Base-by-base conservation (phyloP, 1,140 invertebrate species). In the Leucophenga varia region DNA sequence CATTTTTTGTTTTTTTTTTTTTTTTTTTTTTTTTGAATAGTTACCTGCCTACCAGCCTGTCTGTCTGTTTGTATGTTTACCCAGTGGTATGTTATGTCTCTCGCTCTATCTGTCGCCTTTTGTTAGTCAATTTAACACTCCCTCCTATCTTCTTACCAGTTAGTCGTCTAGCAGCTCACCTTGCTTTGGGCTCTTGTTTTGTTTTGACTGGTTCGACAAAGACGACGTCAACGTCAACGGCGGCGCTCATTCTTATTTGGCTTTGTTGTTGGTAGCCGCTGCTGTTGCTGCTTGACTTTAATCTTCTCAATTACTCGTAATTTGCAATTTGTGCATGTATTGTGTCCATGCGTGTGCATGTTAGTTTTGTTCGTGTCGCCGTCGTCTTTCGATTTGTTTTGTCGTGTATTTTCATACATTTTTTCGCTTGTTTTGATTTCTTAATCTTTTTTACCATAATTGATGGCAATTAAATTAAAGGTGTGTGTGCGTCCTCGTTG, bases 231-330 rank as follows among this genome's bases (percentile, higher is more conserved):
- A n/a, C n/a, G n/a, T n/a, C n/a, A n/a, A 28, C 25, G 6, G 12
- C 25, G 12, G 12, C 25, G 6, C 25, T 34, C 32, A 34, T 34
- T 34, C 32, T 4, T n/a, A n/a, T 31, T 30, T 28, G 18, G n/a
- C n/a, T n/a, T n/a, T 19, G 19, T 42, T 42, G 9, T 42, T 42
- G 14, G 14, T 34, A 17, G 18, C 32, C 16, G 32, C 32, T 32
- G 13, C 20, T 9, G 5, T 12, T 7, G 32, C 51, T 69, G 60
- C 64, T 69, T 70, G 61, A 69, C 61, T 64, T 69, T 69, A 69
- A 69, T 69, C 64, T 69, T 57, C 64, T 64, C 64, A 69, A 69
- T 69, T 69, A 69, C 64, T 70, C 59, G 61, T 58, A 69, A 69
- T 69, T 70, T 69, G 64, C 61, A 69, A 69, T 54, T 69, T 64